Evolutionary conservation across 2,888 invertebrate genomes (phyloP).

Genomic region (Clusia tigrina): DNA sequence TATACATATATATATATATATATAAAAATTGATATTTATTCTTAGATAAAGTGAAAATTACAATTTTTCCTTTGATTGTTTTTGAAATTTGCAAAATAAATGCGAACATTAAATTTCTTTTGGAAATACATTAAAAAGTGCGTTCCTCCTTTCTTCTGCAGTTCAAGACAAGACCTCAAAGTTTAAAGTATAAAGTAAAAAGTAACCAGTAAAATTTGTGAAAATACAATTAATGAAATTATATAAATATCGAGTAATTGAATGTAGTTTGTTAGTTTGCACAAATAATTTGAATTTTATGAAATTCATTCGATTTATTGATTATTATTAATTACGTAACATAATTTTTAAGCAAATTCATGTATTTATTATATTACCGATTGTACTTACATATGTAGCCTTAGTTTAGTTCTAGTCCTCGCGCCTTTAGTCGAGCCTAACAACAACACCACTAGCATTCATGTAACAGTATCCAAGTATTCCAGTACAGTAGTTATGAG

Average conservation of each 20-base stretch:
- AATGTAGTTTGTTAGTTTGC: slow-evolving; percentile 8
- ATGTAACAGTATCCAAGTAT: no score
- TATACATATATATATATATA: slow-evolving; percentile 18
- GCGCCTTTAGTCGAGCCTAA: no score
- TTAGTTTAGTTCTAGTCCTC: no score
- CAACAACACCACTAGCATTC: no score
- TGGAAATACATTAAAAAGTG: not conserved
- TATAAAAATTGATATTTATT: slow-evolving; percentile 20
- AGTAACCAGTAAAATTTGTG: no score
- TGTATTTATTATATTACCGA: no score
- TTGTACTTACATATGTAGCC: no score
- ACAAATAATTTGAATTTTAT: not conserved
- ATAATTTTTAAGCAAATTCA: no score
- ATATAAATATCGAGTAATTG: not conserved
- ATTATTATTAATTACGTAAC: not conserved
- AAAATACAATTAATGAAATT: no score
- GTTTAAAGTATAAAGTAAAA: no score
- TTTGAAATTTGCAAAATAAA: slow-evolving; percentile 27
- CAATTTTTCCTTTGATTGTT: slow-evolving; percentile 18
- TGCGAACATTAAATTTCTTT: slow-evolving; percentile 25
- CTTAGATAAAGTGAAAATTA: slow-evolving; percentile 23
- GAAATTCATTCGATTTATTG: not conserved
- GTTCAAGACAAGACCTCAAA: no score
- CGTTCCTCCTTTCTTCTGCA: not conserved
- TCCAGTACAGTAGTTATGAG: no score